Evolutionary conservation across 2,888 invertebrate species (phyloP).

Genomic region (Stenichneumon culpator): DNA sequence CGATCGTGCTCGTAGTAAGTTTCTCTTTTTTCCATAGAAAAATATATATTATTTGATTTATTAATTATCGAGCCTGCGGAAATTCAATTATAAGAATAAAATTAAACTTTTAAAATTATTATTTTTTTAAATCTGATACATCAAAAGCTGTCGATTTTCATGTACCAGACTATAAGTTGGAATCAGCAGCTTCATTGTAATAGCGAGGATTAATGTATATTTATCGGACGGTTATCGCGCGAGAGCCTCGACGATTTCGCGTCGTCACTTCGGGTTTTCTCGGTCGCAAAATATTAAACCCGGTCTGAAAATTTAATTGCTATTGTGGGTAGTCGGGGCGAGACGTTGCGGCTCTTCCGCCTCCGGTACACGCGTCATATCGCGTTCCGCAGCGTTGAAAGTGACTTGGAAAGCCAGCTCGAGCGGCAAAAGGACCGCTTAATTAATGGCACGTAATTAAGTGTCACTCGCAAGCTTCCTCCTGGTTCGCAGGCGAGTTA

Average conservation of each 20-base stretch:
- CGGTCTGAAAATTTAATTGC: background rate
- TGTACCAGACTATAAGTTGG: too few species aligned
- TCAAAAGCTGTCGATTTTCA: too few species aligned
- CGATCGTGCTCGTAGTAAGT: constrained; percentile 67
- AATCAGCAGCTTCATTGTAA: too few species aligned
- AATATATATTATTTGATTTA: background rate
- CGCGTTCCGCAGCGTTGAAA: constrained; percentile 10
- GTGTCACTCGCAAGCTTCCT: constrained; percentile 65
- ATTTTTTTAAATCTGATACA: background rate
- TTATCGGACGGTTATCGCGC: constrained; percentile 7
- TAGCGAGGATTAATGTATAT: too few species aligned
- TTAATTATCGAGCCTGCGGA: too few species aligned
- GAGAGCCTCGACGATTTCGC: background rate
- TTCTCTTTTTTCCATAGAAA: background rate
- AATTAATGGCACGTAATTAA: constrained; percentile 69
- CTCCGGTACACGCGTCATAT: constrained; percentile 24
- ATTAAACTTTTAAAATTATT: background rate
- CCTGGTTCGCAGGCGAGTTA: constrained; percentile 34
- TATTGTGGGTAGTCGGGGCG: background rate
- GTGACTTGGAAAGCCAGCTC: constrained; percentile 46
- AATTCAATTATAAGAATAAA: background rate
- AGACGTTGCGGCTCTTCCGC: constrained; percentile 15
- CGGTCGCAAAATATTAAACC: background rate
- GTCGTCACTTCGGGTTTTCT: background rate
- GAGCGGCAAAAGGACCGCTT: constrained; percentile 50